Base-by-base conservation (phyloP, 2,888 invertebrate species). In the Coecobrya sp. region DNA sequence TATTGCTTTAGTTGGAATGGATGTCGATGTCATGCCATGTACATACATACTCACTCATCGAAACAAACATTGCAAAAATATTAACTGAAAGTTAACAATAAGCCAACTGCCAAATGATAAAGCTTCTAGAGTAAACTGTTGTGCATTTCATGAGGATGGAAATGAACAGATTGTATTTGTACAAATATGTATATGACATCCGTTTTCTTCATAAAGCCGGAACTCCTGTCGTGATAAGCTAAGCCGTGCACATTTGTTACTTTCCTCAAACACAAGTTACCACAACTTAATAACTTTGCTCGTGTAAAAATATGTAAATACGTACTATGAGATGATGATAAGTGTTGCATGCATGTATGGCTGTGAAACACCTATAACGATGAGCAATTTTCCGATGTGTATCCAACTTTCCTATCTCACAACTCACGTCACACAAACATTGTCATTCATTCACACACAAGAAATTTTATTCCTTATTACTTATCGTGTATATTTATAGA, bases 141-240 rank as follows among this genome's bases (percentile, higher is more conserved):
- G 42, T 84, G 22, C 2, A 13, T 25, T 65, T 8, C 42, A 84
- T 65, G 25, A 65, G 84, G n/a, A 84, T 84, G 65, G 65, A 84
- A 84, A 84, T 81, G 81, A 52, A 42, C 4, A 45, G 62, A 22
- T 84, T 42, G 4, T 68, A 27, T 16, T 84, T 81, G 88, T 49
- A 81, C 88, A 79, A 88, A 88, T 88, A 65, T 2, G 5, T 11
- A 55, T 55, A 88, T 36, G 42, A 68, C 87, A 82, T 91, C 86
- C 87, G 86, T 82, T 82, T 91, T 91, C 91, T 87, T 87, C 82
- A 73, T 87, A 87, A 91, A 86, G 82, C 82, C 91, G 91, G 91
- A 91, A 91, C 91, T 91, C 87, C 86, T 42, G 86, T 82, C 42
- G 87, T 82, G 91, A 91, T 91, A 91, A 91, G 87, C 55, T 91